These are phyloP conservation scores for Psilanteris sp. DNA, from an alignment of 1,140 invertebrate species.

Conservation along the genomic window DNA sequence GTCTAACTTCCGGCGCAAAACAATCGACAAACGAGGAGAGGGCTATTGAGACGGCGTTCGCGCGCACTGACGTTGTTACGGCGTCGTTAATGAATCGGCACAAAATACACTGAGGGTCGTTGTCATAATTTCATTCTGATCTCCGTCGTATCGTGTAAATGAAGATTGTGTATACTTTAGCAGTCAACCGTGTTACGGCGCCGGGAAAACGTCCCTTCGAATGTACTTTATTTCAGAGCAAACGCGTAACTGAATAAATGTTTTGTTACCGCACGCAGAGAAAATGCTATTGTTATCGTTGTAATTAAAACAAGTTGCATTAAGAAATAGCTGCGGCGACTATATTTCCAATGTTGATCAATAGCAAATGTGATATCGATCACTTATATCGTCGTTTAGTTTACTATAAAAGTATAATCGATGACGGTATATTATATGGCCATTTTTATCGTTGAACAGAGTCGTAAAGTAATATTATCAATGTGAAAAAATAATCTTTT, in stretches of 20 bases:
- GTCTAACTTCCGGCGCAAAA: constrained; percentile 51
- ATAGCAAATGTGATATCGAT: too few relatives aligned
- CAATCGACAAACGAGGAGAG: constrained; percentile 42
- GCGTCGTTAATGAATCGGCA: constrained; percentile 56
- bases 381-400: too few relatives aligned
- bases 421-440: too few relatives aligned
- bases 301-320: constrained; percentile 10
- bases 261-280: too few relatives aligned
- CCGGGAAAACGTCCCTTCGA: constrained; percentile 5
- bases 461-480: too few relatives aligned
- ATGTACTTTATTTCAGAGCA: constrained; percentile 2
- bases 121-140: constrained; percentile 60
- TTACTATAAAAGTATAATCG: too few relatives aligned
- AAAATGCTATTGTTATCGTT: too few relatives aligned
- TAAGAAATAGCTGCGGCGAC: too few relatives aligned
- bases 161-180: constrained; percentile 51
- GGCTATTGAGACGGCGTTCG: constrained; percentile 33
- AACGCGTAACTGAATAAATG: constrained; percentile 12
- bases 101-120: constrained; percentile 56
- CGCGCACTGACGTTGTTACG: constrained; percentile 46
- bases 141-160: constrained; percentile 41
- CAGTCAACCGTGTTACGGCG: constrained; percentile 22
- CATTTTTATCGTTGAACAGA: too few relatives aligned
- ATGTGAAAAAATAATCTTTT: too few relatives aligned
- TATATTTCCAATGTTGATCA: too few relatives aligned